Evolutionary conservation across 2,797 vertebrate genomes (phyloP), one percentile per base, ranked within the genome.

Genomic region (Natrix natrix): DNA sequence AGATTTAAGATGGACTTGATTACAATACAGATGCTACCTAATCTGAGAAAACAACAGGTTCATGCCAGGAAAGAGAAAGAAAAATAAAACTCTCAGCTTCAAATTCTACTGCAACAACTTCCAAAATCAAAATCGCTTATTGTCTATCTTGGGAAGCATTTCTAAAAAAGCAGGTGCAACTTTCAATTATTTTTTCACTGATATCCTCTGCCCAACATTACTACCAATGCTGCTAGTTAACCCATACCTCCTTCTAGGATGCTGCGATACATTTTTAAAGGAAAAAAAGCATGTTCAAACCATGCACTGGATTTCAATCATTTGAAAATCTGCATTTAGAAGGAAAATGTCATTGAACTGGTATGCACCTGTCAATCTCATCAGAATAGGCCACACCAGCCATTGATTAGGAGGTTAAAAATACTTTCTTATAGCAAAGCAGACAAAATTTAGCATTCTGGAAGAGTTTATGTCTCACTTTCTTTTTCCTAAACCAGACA

Each of bases 341-440:
- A 48, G 24, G 54, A 94, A 60, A 32, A 32, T n/a, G 93, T 91
- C 8, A 48, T 0, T 11, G 86, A 69, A 32, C 87, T 94, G 95
- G 88, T 78, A 92, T 74, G 32, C 87, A 92, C 95, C 92, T 91
- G 74, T 90, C 2, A 0, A 57, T 93, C 89, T 94, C 91, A 91
- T 32, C 88, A 91, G 26, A 87, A 63, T 92, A 92, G 94, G 90
- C 1, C 4, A 93, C 93, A 93, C 88, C n/a, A 94, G 83, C 87
- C 90, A 93, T 87, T 66, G 37, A 88, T 94, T 93, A 93, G 94
- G 91, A 55, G 20, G 4, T 89, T 74, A 93, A 95, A 94, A 32
- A 95, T 69, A 61, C 2, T 17, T 74, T 20, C 22, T 32, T 55
- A 63, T 1, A 5, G n/a, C 3, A 54, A 17, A 20, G 14, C 6